Conservation (phyloP, 2,888 invertebrate species). For the Leptura quadrifasciata region DNA sequence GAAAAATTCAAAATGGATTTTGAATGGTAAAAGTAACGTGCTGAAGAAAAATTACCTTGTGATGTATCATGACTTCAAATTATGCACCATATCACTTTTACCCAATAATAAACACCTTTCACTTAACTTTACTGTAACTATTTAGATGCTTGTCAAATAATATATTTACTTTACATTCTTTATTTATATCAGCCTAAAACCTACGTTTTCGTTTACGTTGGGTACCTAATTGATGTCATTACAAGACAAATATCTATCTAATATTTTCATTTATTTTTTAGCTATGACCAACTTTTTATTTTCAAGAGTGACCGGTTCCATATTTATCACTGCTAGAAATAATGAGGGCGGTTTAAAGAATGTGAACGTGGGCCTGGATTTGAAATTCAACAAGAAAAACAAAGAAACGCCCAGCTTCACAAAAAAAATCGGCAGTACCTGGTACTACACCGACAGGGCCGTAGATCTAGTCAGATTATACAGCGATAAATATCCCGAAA, state of each 20-base stretch:
- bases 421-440: slow-evolving; percentile 80
- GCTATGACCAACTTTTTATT: slow-evolving; percentile 83
- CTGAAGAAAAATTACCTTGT: no score
- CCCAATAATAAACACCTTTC: no score
- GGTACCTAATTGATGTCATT: no score
- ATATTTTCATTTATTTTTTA: slow-evolving; percentile 62
- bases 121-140: no score
- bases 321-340: slow-evolving; percentile 78
- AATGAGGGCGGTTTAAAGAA: slow-evolving; percentile 72
- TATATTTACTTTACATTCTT: no score
- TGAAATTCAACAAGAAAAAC: slow-evolving; percentile 90
- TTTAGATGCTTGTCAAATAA: no score
- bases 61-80: no score
- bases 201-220: no score
- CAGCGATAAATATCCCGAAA: slow-evolving; percentile 81
- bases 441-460: slow-evolving; percentile 89
- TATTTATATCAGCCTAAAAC: neutral
- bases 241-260: neutral
- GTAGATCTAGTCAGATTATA: slow-evolving; percentile 84
- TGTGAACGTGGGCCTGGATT: slow-evolving; percentile 91
- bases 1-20: no score
- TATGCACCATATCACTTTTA: no score
- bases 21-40: no score
- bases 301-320: slow-evolving; percentile 90
- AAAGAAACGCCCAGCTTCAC: slow-evolving; percentile 89